Evolutionary conservation across 1,140 invertebrate species (phyloP).

Genomic region (Panulirus ornatus): DNA sequence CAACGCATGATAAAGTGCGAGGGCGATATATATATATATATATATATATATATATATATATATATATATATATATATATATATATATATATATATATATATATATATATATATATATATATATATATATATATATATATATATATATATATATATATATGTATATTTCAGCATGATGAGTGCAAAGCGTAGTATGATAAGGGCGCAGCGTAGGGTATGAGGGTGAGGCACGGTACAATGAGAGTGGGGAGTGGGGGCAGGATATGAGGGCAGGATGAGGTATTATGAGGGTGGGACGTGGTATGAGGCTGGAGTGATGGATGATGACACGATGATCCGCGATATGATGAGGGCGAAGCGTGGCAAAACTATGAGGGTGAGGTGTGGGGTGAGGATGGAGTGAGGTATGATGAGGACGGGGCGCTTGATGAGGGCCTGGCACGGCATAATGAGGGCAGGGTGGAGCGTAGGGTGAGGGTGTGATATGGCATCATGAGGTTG

Average conservation of each 20-base stretch:
- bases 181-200: neutral
- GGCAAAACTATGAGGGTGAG: too few relatives aligned
- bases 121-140: constrained; percentile 11
- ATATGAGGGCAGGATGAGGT: neutral
- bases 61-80: neutral
- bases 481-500: too few relatives aligned
- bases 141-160: neutral
- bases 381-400: too few relatives aligned
- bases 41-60: neutral
- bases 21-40: too few relatives aligned
- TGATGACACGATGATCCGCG: too few relatives aligned
- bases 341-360: too few relatives aligned
- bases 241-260: neutral
- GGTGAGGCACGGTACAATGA: neutral
- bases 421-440: too few relatives aligned
- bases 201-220: neutral
- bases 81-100: neutral
- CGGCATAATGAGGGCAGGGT: too few relatives aligned
- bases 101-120: neutral
- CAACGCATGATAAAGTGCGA: too few relatives aligned
- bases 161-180: neutral
- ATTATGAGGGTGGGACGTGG: neutral
- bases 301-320: too few relatives aligned
- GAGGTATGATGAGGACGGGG: too few relatives aligned
- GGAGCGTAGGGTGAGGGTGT: too few relatives aligned